A percentile compares a stretch with the other conserved stretches of the same genome.
Evolutionary conservation across 2,113 vertebrate genomes (phyloP).

Genomic region (Todiramphus saurophagus): DNA sequence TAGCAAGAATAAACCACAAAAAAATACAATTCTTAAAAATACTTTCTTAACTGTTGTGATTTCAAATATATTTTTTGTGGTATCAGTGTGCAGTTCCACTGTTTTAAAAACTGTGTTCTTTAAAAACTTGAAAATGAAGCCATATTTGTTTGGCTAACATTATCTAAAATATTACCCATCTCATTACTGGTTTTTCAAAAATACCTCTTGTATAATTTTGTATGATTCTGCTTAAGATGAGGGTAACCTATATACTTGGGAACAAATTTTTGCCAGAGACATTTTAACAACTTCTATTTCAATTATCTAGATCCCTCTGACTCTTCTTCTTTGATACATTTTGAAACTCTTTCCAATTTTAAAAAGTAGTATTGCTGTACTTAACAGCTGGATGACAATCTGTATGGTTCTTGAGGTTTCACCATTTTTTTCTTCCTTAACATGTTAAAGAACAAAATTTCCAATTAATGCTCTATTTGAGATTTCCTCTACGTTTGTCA

Average conservation of each 20-base stretch:
- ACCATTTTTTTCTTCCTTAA: neutral
- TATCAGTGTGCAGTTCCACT: neutral
- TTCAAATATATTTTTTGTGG: neutral
- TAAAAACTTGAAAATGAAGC: neutral
- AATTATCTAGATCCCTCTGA: neutral
- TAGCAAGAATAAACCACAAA: fast-evolving
- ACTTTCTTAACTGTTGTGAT: neutral
- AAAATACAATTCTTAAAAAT: neutral
- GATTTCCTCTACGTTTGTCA: neutral
- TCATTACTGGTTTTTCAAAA: neutral
- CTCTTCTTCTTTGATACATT: neutral
- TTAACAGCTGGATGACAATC: neutral
- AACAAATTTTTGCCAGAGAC: neutral
- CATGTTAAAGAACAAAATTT: neutral
- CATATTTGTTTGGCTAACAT: neutral
- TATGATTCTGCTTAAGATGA: neutral
- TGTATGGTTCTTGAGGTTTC: neutral
- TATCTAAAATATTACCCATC: neutral
- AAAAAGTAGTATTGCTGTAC: neutral
- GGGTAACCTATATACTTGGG: neutral
- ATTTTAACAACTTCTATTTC: neutral
- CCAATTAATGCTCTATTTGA: neutral
- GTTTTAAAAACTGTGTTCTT: neutral
- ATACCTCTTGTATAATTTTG: neutral
- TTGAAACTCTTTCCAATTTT: neutral